phyloP scores from a whole-genome alignment of 2,888 invertebrate species.

The Harpalus rufipes region DNA sequence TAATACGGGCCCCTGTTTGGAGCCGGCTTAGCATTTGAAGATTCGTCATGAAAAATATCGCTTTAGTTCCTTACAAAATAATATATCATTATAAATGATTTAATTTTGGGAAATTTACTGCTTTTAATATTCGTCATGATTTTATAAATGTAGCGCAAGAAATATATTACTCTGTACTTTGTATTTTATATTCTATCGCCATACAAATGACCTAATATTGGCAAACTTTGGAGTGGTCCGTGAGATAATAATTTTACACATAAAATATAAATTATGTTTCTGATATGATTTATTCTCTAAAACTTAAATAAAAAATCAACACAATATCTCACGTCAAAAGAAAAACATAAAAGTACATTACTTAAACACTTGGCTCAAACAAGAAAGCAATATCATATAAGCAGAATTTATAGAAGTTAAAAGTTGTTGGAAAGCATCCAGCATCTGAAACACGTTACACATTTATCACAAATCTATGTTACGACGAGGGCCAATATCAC shows the following conservation, averaged over 20 bases:
- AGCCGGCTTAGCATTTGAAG: no score
- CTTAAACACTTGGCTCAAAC: constrained; percentile 48
- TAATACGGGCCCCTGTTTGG: no score
- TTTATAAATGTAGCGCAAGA: constrained; percentile 10
- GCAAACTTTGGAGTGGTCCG: constrained; percentile 4
- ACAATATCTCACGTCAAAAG: constrained; percentile 4
- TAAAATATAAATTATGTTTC: constrained; percentile 12
- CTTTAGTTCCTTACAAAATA: no score
- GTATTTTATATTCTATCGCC: not conserved
- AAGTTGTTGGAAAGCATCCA: constrained; percentile 52
- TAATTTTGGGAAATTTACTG: no score
- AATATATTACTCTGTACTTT: constrained; percentile 11
- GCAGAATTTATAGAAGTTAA: constrained; percentile 48
- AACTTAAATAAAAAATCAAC: constrained; percentile 3
- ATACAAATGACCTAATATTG: constrained; percentile 4
- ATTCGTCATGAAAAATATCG: no score
- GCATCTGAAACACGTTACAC: constrained; percentile 55
- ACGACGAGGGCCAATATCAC: constrained; percentile 36
- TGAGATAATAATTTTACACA: not conserved
- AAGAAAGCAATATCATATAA: constrained; percentile 54
- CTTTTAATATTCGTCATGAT: not conserved
- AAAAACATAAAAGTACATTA: not conserved
- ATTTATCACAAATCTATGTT: constrained; percentile 52
- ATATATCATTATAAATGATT: no score
- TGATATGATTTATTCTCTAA: constrained; percentile 2